Evolutionary conservation across 2,888 invertebrate species (phyloP).

Genomic region (Drosophila colorata): DNA sequence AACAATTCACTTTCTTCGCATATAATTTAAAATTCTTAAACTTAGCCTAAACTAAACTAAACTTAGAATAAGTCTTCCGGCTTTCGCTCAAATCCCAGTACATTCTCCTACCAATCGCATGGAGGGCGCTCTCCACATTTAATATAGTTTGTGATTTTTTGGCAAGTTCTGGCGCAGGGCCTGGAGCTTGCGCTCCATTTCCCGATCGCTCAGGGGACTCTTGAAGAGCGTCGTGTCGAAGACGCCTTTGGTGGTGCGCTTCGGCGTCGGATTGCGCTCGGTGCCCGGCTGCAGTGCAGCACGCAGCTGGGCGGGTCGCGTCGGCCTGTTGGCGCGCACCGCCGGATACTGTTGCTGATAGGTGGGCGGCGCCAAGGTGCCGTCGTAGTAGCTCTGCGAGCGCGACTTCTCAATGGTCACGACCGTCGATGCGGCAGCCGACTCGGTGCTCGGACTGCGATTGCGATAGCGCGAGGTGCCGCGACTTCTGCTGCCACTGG

Average conservation of each 20-base stretch:
- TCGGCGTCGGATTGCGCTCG: slow-evolving; percentile 45
- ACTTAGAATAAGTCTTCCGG: slow-evolving; percentile 26
- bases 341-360: slow-evolving; percentile 21
- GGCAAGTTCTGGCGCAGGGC: slow-evolving; percentile 73
- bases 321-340: slow-evolving; percentile 49
- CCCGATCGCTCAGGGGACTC: slow-evolving; percentile 72
- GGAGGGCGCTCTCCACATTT: slow-evolving; percentile 13
- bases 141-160: slow-evolving; percentile 83
- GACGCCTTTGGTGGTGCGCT: slow-evolving; percentile 81
- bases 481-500: slow-evolving; percentile 21
- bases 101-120: no score
- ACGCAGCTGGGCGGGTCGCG: slow-evolving; percentile 39
- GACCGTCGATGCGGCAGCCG: slow-evolving; percentile 45
- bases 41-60: slow-evolving; percentile 2
- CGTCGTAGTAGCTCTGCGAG: slow-evolving; percentile 85
- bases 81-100: not conserved
- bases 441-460: slow-evolving; percentile 24
- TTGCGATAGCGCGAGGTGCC: slow-evolving; percentile 58
- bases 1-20: not conserved
- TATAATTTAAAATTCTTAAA: slow-evolving; percentile 26
- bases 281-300: slow-evolving; percentile 44
- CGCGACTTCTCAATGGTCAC: slow-evolving; percentile 84
- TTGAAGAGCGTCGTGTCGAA: slow-evolving; percentile 83
- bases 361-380: slow-evolving; percentile 73
- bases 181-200: slow-evolving; percentile 60